phyloP scores from a whole-genome alignment of 2,797 vertebrate species.

The Oreonectes daqikongensis region DNA sequence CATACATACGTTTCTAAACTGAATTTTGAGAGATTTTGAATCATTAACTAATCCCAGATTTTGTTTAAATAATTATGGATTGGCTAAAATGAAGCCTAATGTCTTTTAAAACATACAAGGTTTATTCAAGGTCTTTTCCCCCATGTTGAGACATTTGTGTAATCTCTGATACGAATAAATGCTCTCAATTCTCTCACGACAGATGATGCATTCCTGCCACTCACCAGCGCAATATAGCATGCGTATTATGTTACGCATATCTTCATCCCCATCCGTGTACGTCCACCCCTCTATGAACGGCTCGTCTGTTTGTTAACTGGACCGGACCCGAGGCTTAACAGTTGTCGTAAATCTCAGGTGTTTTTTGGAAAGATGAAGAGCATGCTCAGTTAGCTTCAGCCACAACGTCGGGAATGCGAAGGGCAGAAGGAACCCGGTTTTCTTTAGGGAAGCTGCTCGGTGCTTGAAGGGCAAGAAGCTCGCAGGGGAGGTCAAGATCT shows the following conservation, averaged over 20 bases:
- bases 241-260: not conserved
- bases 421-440: too few species aligned
- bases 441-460: not conserved
- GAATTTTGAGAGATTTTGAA: constrained; percentile 1
- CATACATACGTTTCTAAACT: constrained; percentile 10
- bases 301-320: constrained; percentile 59
- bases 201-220: not conserved
- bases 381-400: constrained; percentile 58
- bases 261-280: not conserved
- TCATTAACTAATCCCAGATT: too few species aligned
- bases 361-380: constrained; percentile 49
- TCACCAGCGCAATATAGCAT: not conserved
- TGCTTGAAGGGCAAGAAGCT: constrained; percentile 36
- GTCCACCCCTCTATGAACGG: not conserved
- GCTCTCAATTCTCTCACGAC: not conserved
- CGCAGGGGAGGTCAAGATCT: constrained; percentile 22
- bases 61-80: too few species aligned
- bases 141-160: not conserved
- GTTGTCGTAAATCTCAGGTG: constrained; percentile 60
- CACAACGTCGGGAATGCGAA: constrained; percentile 60
- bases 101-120: too few species aligned
- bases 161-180: not conserved
- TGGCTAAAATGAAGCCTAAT: too few species aligned
- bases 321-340: constrained; percentile 53
- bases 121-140: not conserved